These are phyloP conservation scores for Chironomus striatipennis DNA, from an alignment of 1,140 invertebrate genomes.

Conservation along the genomic window DNA sequence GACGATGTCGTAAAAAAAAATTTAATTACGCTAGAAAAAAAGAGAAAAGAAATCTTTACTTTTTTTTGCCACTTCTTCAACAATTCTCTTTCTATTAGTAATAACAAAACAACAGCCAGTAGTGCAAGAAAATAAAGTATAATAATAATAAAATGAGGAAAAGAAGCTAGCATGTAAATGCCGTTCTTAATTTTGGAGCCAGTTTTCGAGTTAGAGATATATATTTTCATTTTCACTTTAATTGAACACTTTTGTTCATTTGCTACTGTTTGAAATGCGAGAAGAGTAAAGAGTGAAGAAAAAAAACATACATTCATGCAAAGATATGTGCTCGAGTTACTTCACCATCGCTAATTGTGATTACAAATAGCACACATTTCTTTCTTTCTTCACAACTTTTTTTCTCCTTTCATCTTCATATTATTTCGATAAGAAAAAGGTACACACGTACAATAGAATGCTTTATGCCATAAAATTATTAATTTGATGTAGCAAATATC, in stretches of 20 bases:
- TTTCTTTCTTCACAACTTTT: neutral
- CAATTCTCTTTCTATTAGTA: neutral
- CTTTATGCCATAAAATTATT: slow-evolving; percentile 9
- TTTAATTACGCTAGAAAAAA: neutral
- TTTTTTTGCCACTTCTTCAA: neutral
- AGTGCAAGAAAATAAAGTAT: neutral
- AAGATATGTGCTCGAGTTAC: neutral
- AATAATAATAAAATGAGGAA: slow-evolving; percentile 8
- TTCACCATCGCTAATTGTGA: neutral
- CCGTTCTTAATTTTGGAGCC: slow-evolving; percentile 6
- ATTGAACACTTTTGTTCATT: slow-evolving; percentile 7
- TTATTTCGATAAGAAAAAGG: neutral
- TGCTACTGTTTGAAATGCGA: slow-evolving; percentile 7
- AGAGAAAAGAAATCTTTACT: neutral
- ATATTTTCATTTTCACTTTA: slow-evolving; percentile 15
- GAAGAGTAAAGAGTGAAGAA: neutral
- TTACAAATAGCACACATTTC: slow-evolving; percentile 3
- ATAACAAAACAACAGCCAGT: neutral
- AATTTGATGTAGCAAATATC: slow-evolving; percentile 8
- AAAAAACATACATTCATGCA: neutral
- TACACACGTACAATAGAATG: neutral
- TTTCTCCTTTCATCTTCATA: neutral
- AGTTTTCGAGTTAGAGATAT: slow-evolving; percentile 13
- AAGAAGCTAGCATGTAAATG: slow-evolving; percentile 6
- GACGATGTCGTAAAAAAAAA: slow-evolving; percentile 3